Evolutionary conservation across 2,113 vertebrate genomes (phyloP), one percentile per base, ranked within the genome.

Genomic region (Paracanthobrama guichenoti): DNA sequence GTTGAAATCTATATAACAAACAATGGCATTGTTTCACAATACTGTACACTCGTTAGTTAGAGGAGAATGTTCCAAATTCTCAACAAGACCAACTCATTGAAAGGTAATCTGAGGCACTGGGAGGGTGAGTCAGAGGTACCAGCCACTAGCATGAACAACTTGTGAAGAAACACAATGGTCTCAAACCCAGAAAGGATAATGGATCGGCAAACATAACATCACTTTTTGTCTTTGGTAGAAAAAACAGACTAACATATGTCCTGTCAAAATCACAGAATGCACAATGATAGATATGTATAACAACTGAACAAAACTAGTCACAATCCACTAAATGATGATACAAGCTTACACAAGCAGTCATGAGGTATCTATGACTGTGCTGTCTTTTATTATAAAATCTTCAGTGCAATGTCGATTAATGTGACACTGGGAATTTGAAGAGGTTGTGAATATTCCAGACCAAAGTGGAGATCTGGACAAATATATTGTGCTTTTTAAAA

Each of bases 141-240:
- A 94, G 89, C 90, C 91, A 91, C 91, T 83, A 91, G 88, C 93
- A 94, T 91, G 91, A 92, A 92, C 91, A 93, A 91, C 89, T 91
- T 85, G 89, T 89, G 89, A 87, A 82, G 87, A 88, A 89, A 90
- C 86, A 88, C 57, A 90, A 91, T 81, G 84, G 84, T 86, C 90
- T 90, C 55, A 86, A 87, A 91, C 89, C 86, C 62, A 89, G 86
- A 87, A 88, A 88, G 85, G 83, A 88, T 24, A 83, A 84, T 75
- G 86, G 91, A 93, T 79, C 55, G 44, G 72, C 90, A 85, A 88
- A 92, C 88, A 93, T 91, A 94, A 91, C 93, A 94, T 94, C 95
- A 94, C 93, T 95, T 92, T 93, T 94, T 94, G 95, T 97, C 96
- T 97, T 97, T 97, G 96, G 96, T 97, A 96, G 92, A 95, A 97